These are phyloP conservation scores for Aleadryas rufinucha DNA, from an alignment of 2,113 vertebrate species.

Conservation along the genomic window DNA sequence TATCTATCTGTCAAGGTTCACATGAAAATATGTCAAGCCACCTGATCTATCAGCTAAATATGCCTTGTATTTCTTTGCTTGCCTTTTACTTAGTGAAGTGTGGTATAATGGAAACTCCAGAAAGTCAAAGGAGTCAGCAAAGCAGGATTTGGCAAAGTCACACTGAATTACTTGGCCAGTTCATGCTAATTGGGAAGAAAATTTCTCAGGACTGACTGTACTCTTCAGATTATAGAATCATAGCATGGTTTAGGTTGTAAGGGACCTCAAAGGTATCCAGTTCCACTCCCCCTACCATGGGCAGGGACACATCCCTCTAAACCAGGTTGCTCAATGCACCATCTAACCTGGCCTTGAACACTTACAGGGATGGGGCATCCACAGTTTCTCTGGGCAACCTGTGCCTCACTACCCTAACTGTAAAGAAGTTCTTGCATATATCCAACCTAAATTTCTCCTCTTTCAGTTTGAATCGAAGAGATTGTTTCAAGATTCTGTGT, in stretches of 20 bases:
- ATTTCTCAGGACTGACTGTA: background rate
- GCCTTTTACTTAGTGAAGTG: background rate
- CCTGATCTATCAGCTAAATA: constrained; percentile 19
- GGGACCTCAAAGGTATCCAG: background rate
- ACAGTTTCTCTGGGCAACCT: background rate
- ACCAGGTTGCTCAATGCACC: background rate
- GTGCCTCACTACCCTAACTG: background rate
- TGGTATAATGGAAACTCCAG: background rate
- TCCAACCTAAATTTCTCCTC: background rate
- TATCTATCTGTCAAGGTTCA: constrained; percentile 26
- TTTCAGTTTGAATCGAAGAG: background rate
- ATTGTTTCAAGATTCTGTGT: background rate
- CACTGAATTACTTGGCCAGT: background rate
- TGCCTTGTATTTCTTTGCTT: background rate
- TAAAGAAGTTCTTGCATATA: background rate
- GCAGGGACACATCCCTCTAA: background rate
- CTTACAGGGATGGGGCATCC: background rate
- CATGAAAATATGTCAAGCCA: background rate
- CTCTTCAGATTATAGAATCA: background rate
- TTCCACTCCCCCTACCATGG: background rate
- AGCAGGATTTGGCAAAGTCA: background rate
- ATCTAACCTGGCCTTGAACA: background rate
- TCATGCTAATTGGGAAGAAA: background rate
- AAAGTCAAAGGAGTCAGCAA: background rate
- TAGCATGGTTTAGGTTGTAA: background rate